Base-by-base conservation (phyloP, 1,140 invertebrate species). In the Condylostylus longicornis region DNA sequence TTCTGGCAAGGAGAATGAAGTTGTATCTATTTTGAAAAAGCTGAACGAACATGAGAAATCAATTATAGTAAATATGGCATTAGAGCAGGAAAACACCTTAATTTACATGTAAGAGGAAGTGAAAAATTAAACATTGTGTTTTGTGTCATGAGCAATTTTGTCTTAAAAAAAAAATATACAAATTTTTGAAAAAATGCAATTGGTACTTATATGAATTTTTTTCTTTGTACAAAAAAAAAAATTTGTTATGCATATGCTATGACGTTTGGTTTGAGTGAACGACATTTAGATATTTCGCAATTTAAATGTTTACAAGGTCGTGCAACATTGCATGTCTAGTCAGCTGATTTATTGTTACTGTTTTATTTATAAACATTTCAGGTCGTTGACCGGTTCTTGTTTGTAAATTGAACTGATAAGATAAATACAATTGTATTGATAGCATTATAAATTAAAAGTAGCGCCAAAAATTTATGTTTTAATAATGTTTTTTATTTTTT, bases 11-110 rank as follows among this genome's bases (percentile, higher is more conserved):
- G 63, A 68, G 5, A 53, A 62, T 2, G 62, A 69, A 17, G 70
- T 82, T 1, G 69, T 67, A 44, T 70, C 68, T 17, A 65, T 81
- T 20, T 63, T 90, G 27, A 64, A 72, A 33, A 70, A 73, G 2
- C 56, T 82, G 28, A n/a, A n/a, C n/a, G 73, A 72, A 0, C 49
- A 59, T 17, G 71, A 80, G 44, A 69, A 76, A 0, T 78, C 79
- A 46, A 68, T 73, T 29, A 72, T 89, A 28, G 71, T 88, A 36
- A 91, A 91, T 53, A 74, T 86, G 69, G 77, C 84, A 4, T 83
- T 84, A 0, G 79, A 77, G 46, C 85, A 85, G 4, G 77, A 79
- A 30, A 88, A 86, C 47, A 90, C 85, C 0, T 54, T 91, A 27
- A 64, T 93, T 15, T 91, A 85, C 57, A 74, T 79, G 80, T 84